Evolutionary conservation across 1,140 invertebrate genomes (phyloP).

Genomic region (Hydropsyche tenuis): DNA sequence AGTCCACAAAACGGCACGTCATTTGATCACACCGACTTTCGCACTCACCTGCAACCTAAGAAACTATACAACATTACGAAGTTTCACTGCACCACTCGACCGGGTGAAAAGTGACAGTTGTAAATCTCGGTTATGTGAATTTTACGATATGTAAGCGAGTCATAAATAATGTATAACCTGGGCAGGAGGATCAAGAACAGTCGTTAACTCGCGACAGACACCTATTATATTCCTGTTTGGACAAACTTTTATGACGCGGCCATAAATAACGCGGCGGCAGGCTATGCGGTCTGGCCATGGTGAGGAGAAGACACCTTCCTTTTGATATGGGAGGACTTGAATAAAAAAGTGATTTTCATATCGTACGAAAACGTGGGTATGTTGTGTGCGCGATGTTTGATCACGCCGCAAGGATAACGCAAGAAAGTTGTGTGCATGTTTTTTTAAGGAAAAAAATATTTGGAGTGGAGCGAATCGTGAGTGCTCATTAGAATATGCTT

Average conservation of each 20-base stretch:
- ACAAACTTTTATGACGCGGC: slow-evolving; percentile 34
- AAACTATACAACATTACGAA: neutral
- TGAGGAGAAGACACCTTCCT: neutral
- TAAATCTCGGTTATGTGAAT: slow-evolving; percentile 27
- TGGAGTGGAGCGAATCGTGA: too few relatives aligned
- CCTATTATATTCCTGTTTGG: slow-evolving; percentile 37
- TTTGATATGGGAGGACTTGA: too few relatives aligned
- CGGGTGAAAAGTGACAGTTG: slow-evolving; percentile 27
- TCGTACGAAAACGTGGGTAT: too few relatives aligned
- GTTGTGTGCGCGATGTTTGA: too few relatives aligned
- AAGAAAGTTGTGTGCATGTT: too few relatives aligned
- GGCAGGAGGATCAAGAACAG: slow-evolving; percentile 9
- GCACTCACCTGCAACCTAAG: too few relatives aligned
- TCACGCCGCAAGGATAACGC: too few relatives aligned
- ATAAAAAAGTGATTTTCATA: neutral
- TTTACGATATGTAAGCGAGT: slow-evolving; percentile 19
- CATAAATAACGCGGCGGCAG: slow-evolving; percentile 24
- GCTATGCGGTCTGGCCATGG: slow-evolving; percentile 1
- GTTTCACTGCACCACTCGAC: neutral
- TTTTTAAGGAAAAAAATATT: too few relatives aligned
- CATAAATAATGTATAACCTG: slow-evolving; percentile 25
- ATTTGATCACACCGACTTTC: too few relatives aligned
- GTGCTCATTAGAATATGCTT: too few relatives aligned
- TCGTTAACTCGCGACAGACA: slow-evolving; percentile 40
- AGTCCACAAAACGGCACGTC: too few relatives aligned